A percentile compares a stretch with the other conserved stretches of the same genome.
Conservation (phyloP, 2,797 vertebrate species). For the Caiman crocodilus region DNA sequence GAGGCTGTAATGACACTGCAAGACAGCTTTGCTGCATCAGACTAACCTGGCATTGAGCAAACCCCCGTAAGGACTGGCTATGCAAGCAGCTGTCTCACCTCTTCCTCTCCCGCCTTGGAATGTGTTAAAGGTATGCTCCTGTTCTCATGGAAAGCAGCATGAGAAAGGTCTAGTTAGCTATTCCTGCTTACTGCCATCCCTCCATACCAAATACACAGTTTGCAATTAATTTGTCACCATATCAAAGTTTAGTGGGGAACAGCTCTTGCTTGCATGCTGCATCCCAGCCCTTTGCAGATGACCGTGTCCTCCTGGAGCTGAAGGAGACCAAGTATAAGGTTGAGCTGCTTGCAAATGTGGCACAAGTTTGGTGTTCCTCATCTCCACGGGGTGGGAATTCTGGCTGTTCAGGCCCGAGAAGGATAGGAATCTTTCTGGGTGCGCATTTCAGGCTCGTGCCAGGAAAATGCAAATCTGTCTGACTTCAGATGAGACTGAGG, state of each 20-base stretch:
- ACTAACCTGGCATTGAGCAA: background rate
- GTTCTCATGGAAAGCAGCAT: background rate
- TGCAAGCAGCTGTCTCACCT: background rate
- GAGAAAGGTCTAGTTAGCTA: no score
- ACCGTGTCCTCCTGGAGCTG: background rate
- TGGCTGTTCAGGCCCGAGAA: fast-evolving
- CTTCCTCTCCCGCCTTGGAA: background rate
- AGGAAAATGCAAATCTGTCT: background rate
- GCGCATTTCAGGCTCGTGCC: fast-evolving
- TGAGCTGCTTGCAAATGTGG: background rate
- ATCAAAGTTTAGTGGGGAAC: background rate
- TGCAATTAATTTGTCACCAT: fast-evolving
- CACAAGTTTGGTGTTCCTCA: background rate
- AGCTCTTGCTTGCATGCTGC: fast-evolving
- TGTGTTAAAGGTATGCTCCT: fast-evolving
- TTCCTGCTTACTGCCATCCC: background rate
- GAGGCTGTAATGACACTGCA: background rate
- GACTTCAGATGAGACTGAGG: background rate
- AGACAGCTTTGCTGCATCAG: background rate
- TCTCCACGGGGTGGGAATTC: background rate
- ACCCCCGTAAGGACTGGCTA: background rate
- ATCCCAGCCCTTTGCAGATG: fast-evolving
- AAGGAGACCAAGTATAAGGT: background rate
- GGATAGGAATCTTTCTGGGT: fast-evolving
- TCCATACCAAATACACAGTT: background rate